Evolutionary conservation across 2,113 vertebrate genomes (phyloP).

Genomic region (Eurypyga helias): DNA sequence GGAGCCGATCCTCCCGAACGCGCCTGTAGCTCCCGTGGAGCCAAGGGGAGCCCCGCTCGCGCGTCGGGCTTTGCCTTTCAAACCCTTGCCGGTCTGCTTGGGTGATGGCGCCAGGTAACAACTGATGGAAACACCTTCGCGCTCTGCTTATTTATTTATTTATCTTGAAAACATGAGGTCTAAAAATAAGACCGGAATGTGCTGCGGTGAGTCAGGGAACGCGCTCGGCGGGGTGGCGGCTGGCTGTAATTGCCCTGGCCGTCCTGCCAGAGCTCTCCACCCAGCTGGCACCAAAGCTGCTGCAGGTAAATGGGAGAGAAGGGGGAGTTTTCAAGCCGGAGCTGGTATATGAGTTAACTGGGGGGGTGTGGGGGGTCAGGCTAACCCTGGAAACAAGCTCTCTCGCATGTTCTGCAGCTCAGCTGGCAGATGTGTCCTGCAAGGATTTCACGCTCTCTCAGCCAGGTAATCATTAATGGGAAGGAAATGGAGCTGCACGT

Average conservation of each 20-base stretch:
- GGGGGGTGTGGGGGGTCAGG: neutral
- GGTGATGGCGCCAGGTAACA: neutral
- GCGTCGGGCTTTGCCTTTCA: neutral
- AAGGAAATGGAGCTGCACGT: neutral
- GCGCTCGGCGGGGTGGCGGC: neutral
- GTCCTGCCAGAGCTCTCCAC: neutral
- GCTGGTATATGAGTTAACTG: neutral
- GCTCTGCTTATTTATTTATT: neutral
- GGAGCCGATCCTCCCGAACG: rapidly evolving
- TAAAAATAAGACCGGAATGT: neutral
- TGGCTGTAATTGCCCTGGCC: neutral
- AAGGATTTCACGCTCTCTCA: neutral
- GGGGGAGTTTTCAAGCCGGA: neutral
- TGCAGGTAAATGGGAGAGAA: neutral
- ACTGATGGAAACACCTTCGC: neutral
- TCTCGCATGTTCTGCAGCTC: neutral
- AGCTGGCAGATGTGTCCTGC: neutral
- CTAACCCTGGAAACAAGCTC: neutral
- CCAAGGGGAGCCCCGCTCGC: neutral
- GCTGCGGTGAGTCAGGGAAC: neutral
- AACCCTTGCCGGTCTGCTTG: neutral
- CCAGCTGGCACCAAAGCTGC: neutral
- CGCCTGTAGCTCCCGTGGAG: neutral
- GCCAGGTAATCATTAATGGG: neutral
- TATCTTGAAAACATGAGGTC: rapidly evolving